A percentile compares a stretch with the other conserved stretches of the same genome.
These are phyloP conservation scores for Halcyon leucocephala DNA, from an alignment of 2,797 vertebrate genomes.

Conservation along the genomic window DNA sequence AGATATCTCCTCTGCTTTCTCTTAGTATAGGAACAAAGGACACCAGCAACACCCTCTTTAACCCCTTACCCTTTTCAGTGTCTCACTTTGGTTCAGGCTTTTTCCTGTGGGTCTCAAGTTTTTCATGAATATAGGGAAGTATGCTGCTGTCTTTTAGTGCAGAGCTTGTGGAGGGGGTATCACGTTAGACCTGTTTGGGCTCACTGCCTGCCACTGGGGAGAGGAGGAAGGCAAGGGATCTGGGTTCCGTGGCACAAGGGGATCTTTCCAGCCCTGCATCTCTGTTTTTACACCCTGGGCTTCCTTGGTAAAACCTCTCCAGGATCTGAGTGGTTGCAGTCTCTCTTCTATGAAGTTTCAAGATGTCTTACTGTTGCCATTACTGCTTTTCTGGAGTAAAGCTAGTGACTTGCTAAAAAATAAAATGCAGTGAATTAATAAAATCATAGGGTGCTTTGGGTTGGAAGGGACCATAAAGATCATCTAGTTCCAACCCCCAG, in stretches of 20 bases:
- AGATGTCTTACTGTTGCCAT: neutral
- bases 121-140: neutral
- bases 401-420: neutral
- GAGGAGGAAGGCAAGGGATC: neutral
- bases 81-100: neutral
- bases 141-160: neutral
- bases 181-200: neutral
- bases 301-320: neutral
- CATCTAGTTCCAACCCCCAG: neutral
- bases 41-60: neutral
- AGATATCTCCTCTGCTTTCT: neutral
- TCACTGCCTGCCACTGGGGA: neutral
- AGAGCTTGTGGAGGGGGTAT: neutral
- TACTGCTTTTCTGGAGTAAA: neutral
- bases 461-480: neutral
- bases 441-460: neutral
- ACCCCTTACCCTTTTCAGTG: neutral
- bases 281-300: neutral
- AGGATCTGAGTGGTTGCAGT: neutral
- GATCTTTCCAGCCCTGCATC: neutral
- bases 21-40: neutral
- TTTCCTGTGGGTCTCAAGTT: neutral
- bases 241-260: rapidly evolving
- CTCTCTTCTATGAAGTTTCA: neutral
- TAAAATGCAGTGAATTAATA: neutral